Evolutionary conservation across 2,113 vertebrate genomes (phyloP).

Genomic region (Malurus cyaneus): DNA sequence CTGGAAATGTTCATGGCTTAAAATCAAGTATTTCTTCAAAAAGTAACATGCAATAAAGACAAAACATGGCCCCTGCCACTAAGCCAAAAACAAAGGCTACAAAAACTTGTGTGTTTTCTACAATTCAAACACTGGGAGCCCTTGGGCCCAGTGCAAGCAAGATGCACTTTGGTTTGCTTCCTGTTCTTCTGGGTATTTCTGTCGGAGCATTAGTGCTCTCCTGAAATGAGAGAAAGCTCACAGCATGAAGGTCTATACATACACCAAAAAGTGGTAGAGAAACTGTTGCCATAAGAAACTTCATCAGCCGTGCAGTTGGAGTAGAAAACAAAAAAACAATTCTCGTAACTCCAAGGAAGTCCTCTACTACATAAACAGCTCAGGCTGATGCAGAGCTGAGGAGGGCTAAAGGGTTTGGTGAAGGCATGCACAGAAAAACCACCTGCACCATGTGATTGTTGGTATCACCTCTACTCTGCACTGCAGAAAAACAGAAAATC

Average conservation of each 20-base stretch:
- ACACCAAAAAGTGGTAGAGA: background rate
- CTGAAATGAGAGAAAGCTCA: background rate
- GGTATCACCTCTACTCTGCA: background rate
- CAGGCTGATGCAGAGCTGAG: background rate
- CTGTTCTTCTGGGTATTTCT: background rate
- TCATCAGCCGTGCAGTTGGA: background rate
- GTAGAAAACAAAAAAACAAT: background rate
- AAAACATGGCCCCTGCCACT: background rate
- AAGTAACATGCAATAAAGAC: background rate
- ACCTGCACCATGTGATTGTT: background rate
- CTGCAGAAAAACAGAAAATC: background rate
- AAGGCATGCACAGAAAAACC: background rate
- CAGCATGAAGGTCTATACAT: background rate
- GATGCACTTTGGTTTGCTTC: background rate
- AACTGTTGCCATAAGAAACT: background rate
- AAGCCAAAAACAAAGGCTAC: background rate
- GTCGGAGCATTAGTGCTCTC: background rate
- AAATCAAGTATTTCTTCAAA: background rate
- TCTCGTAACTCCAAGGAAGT: background rate
- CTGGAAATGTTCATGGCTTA: background rate
- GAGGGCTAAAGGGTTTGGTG: background rate
- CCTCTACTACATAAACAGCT: background rate
- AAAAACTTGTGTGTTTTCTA: background rate
- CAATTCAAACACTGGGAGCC: background rate
- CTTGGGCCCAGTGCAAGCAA: background rate